Base-by-base conservation (phyloP, 2,113 vertebrate genomes). In the Euleptes europaea region DNA sequence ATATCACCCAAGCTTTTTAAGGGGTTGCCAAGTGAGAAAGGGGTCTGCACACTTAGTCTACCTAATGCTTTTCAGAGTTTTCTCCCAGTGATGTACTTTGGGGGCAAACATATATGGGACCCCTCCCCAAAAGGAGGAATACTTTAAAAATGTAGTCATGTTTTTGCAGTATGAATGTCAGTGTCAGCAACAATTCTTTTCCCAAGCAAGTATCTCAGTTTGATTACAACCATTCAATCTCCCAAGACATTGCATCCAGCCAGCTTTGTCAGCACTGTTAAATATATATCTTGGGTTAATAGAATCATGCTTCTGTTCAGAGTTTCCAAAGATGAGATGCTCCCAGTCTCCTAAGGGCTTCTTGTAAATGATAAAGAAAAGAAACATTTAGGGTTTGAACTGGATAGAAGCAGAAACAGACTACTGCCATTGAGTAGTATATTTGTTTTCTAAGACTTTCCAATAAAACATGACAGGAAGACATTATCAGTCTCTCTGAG, bases 371-470 rank as follows among this genome's bases (percentile, higher is more conserved):
- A 49, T 57, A 67, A 82, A 88, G 76, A 40, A 76, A 87, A 14
- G 35, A 49, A 90, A 74, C 85, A 21, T 38, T 77, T 80, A 84
- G 38, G 67, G 77, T 80, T 88, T 80, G 65, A 87, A 65, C 14
- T 72, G 0, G 70, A 5, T 79, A 0, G 80, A 60, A 51, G 44
- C 57, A 51, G 12, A 57, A 80, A 13, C n/a, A 72, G 78, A 54
- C 63, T 17, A 10, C n/a, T 86, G 66, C 57, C 47, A 31, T 80
- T 73, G 84, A 83, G 0, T 47, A 72, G 19, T 60, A 28, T 40
- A 17, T 23, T 83, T 71, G 84, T 86, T 88, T 86, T 80, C 35
- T 85, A 82, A 80, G 69, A 26, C 84, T 80, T 83, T 49, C 79
- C 73, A 63, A 40, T 83, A 76, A 85, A 82, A 76, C 76, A 76